phyloP scores from a whole-genome alignment of 1,140 invertebrate genomes.

The Gryon sp. region DNA sequence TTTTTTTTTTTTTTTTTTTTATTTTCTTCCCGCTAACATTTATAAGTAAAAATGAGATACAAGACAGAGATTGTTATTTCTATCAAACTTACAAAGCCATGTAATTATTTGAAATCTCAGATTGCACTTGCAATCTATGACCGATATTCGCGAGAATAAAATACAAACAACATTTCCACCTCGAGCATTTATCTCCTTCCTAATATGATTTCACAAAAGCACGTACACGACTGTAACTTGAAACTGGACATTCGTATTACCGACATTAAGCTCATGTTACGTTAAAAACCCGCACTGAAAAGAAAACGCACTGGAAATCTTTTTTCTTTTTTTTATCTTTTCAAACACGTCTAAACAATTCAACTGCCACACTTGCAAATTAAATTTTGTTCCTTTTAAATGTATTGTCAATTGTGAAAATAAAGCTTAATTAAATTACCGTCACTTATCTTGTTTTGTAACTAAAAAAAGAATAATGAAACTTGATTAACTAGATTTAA shows the following conservation, averaged over 20 bases:
- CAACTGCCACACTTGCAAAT: constrained; percentile 1
- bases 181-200: constrained; percentile 20
- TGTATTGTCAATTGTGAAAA: constrained; percentile 19
- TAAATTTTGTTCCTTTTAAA: constrained; percentile 11
- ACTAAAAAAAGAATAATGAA: no score
- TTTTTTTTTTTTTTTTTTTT: no score
- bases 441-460: no score
- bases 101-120: constrained; percentile 37
- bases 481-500: no score
- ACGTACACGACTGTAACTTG: constrained; percentile 41
- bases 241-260: constrained; percentile 53
- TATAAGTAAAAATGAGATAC: constrained; percentile 4
- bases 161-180: constrained; percentile 33
- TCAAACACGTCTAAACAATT: constrained; percentile 21
- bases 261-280: constrained; percentile 54
- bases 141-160: constrained; percentile 34
- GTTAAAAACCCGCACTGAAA: constrained; percentile 17
- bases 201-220: constrained; percentile 47
- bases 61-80: constrained; percentile 23
- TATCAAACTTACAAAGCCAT: background rate
- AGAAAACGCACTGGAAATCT: constrained; percentile 35
- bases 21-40: no score
- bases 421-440: no score
- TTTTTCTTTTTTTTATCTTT: no score
- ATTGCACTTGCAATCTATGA: constrained; percentile 25